These are phyloP conservation scores for Abscondita cerata DNA, from an alignment of 2,888 invertebrate genomes.

Conservation along the genomic window DNA sequence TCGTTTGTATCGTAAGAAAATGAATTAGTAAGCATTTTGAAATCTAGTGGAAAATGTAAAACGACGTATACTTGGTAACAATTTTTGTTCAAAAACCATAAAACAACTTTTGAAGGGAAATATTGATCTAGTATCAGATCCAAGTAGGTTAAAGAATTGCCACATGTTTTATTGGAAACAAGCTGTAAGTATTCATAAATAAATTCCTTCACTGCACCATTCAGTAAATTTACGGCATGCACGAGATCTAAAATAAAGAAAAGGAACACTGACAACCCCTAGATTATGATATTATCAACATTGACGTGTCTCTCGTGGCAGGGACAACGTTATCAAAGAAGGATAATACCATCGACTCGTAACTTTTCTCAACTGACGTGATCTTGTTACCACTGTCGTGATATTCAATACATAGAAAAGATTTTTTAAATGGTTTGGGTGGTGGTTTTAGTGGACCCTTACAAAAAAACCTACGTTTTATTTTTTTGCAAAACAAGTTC, in stretches of 20 bases:
- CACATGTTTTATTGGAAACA: slow-evolving; percentile 54
- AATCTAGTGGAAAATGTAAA: too few species aligned
- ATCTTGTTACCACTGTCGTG: slow-evolving; percentile 34
- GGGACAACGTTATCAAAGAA: slow-evolving; percentile 49
- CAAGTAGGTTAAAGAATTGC: slow-evolving; percentile 32
- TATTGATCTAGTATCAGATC: slow-evolving; percentile 5
- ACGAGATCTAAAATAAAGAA: slow-evolving; percentile 32
- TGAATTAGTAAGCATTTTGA: too few species aligned
- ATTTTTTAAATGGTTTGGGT: too few species aligned
- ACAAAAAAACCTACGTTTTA: too few species aligned
- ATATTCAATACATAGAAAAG: too few species aligned
- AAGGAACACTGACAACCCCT: slow-evolving; percentile 32
- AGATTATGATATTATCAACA: slow-evolving; percentile 46
- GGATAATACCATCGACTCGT: slow-evolving; percentile 48
- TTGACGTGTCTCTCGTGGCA: slow-evolving; percentile 45
- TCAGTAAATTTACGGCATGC: slow-evolving; percentile 53
- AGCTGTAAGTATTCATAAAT: slow-evolving; percentile 58
- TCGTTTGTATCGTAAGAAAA: too few species aligned
- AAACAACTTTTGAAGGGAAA: neutral
- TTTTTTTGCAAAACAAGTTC: too few species aligned
- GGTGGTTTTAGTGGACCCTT: too few species aligned
- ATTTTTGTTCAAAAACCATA: too few species aligned
- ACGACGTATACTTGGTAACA: too few species aligned
- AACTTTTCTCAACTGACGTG: slow-evolving; percentile 46
- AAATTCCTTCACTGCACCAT: slow-evolving; percentile 57